phyloP scores from a whole-genome alignment of 1,140 invertebrate genomes.

The Andrena cerasifolii region DNA sequence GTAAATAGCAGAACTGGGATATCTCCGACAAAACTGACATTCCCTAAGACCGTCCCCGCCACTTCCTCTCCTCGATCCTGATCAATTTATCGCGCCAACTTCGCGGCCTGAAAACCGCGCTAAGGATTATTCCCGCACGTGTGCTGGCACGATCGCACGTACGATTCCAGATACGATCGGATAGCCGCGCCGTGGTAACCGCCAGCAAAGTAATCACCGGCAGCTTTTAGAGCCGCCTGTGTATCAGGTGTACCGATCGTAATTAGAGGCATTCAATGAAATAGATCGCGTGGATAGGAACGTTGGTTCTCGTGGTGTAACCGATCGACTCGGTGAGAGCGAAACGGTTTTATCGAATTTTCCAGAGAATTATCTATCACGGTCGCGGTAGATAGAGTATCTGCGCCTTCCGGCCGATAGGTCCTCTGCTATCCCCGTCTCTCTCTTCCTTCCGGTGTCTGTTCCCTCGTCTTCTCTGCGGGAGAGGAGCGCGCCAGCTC shows the following conservation, averaged over 20 bases:
- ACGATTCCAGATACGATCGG: not conserved
- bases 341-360: slow-evolving; percentile 62
- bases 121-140: not conserved
- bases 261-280: slow-evolving; percentile 42
- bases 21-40: no score
- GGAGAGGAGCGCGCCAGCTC: slow-evolving; percentile 49
- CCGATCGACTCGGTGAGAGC: slow-evolving; percentile 16
- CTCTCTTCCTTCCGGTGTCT: slow-evolving; percentile 39
- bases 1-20: no score
- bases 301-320: slow-evolving; percentile 1
- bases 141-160: not conserved
- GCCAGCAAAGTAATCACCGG: slow-evolving; percentile 15
- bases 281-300: slow-evolving; percentile 11
- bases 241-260: slow-evolving; percentile 19
- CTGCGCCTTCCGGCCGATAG: slow-evolving; percentile 73
- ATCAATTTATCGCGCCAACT: not conserved
- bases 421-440: slow-evolving; percentile 38
- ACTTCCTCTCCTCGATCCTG: not conserved
- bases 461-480: slow-evolving; percentile 32
- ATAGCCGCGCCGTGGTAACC: not conserved
- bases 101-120: not conserved
- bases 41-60: no score
- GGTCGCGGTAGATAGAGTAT: slow-evolving; percentile 66
- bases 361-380: slow-evolving; percentile 66
- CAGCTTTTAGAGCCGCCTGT: not conserved